Conservation (phyloP, 2,888 invertebrate genomes). For the Stenichneumon culpator region DNA sequence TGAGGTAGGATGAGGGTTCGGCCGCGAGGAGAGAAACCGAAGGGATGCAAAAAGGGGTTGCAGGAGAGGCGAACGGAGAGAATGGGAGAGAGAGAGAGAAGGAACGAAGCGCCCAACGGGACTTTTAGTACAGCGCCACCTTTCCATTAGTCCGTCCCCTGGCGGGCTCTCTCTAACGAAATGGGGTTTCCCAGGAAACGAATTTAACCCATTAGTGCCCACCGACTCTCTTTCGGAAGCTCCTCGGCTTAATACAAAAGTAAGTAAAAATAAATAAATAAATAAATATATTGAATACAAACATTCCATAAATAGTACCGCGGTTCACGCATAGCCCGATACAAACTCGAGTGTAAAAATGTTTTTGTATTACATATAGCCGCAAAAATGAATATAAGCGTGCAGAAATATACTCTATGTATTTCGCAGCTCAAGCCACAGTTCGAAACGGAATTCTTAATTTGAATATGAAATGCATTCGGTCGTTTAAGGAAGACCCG, state of each 20-base stretch:
- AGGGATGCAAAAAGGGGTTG: constrained; percentile 43
- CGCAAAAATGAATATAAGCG: too few species aligned
- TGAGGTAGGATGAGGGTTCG: constrained; percentile 53
- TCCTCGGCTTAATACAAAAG: constrained; percentile 37
- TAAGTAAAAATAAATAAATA: constrained; percentile 9
- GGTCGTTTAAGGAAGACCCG: too few species aligned
- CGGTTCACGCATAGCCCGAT: too few species aligned
- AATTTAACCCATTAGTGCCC: constrained; percentile 73
- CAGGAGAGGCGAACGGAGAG: constrained; percentile 38
- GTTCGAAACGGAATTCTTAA: too few species aligned
- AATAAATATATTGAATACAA: not conserved
- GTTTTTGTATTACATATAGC: too few species aligned
- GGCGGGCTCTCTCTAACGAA: constrained; percentile 69
- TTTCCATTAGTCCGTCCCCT: constrained; percentile 72
- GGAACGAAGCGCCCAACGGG: constrained; percentile 68
- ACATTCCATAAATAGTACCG: too few species aligned
- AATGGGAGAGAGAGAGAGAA: constrained; percentile 32
- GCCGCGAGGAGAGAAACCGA: constrained; percentile 29
- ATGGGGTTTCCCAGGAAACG: constrained; percentile 74
- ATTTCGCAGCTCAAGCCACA: too few species aligned
- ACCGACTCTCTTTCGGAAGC: constrained; percentile 61
- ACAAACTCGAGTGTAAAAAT: constrained; percentile 14
- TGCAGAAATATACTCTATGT: too few species aligned
- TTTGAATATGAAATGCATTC: too few species aligned
- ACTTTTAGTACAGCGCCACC: constrained; percentile 72